Conservation (phyloP, 2,113 vertebrate genomes). For the Pluvianellus socialis region DNA sequence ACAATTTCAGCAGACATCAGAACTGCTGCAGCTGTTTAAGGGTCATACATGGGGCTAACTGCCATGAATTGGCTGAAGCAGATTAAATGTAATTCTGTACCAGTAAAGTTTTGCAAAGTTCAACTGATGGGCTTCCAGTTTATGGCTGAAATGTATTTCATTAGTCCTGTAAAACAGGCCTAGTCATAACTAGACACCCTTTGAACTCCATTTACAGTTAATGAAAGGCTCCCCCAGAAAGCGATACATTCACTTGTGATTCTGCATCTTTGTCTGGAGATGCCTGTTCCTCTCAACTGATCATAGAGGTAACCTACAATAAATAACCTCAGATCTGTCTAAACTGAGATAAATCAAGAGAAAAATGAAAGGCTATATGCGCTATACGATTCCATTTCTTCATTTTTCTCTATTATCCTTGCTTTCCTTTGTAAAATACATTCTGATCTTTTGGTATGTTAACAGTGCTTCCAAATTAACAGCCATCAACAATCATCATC, state of each 20-base stretch:
- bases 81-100: neutral
- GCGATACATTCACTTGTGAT: accelerated
- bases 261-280: neutral
- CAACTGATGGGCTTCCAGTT: neutral
- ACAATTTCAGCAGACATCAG: neutral
- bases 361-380: neutral
- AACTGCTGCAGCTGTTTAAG: neutral
- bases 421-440: neutral
- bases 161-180: neutral
- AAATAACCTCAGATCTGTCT: neutral
- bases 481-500: neutral
- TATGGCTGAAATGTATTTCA: neutral
- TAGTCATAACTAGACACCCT: neutral
- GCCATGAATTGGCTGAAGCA: neutral
- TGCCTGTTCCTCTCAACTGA: neutral
- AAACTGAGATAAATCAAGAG: neutral
- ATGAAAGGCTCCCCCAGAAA: neutral
- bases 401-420: neutral
- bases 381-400: neutral
- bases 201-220: neutral
- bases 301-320: neutral
- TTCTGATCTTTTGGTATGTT: neutral
- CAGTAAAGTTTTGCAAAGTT: neutral
- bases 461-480: neutral
- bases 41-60: neutral